phyloP scores from a whole-genome alignment of 2,113 vertebrate genomes.

The rabbit (Oryctolagus cuniculus) region DNA sequence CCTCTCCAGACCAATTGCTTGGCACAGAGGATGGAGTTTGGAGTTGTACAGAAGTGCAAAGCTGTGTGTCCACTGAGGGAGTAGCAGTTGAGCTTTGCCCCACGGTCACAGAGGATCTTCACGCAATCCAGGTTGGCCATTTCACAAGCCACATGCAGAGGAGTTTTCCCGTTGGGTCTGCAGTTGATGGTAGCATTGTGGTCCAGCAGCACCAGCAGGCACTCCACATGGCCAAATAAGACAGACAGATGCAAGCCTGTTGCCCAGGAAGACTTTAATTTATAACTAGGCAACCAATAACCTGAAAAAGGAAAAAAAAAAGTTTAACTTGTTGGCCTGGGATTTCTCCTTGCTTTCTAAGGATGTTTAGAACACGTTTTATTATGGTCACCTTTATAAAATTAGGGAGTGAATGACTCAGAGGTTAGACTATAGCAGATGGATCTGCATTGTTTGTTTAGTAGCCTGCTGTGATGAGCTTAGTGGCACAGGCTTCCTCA shows the following conservation, averaged over 20 bases:
- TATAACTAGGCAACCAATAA: slow-evolving; percentile 97
- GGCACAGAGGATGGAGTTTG: slow-evolving; percentile 92
- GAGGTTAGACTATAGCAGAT: not conserved
- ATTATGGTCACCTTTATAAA: slow-evolving; percentile 47
- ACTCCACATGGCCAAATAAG: slow-evolving; percentile 93
- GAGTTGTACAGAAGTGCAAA: slow-evolving; percentile 94
- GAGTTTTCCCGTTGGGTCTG: slow-evolving; percentile 97
- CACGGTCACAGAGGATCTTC: slow-evolving; percentile 91
- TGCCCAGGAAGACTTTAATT: slow-evolving; percentile 96
- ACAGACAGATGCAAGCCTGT: slow-evolving; percentile 95
- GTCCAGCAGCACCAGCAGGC: slow-evolving; percentile 91
- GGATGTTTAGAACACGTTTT: slow-evolving; percentile 50
- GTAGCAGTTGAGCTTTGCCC: slow-evolving; percentile 92
- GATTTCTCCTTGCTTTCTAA: not conserved
- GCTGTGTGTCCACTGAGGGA: slow-evolving; percentile 94
- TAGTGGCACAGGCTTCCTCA: not conserved
- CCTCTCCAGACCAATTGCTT: slow-evolving; percentile 94
- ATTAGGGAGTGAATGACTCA: not conserved
- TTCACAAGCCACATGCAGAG: slow-evolving; percentile 95
- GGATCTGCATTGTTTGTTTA: not conserved
- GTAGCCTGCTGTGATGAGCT: not conserved
- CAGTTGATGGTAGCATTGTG: slow-evolving; percentile 94
- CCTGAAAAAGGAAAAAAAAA: slow-evolving; percentile 86
- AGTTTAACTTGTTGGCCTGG: not conserved
- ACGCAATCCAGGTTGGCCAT: slow-evolving; percentile 91